phyloP scores from a whole-genome alignment of 2,888 invertebrate species.

The Leptothorax acervorum region DNA sequence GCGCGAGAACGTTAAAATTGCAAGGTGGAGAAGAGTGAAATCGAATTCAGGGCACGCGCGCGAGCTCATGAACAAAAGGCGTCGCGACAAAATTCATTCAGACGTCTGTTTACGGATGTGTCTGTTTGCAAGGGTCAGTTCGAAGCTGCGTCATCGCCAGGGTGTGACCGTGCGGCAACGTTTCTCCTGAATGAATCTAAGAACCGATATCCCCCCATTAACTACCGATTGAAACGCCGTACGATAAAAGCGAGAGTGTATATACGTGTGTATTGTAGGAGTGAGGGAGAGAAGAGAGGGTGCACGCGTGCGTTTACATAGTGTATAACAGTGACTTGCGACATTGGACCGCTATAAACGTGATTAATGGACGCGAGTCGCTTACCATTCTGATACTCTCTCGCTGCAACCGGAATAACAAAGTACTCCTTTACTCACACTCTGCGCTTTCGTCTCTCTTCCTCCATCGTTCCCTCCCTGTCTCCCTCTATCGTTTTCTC shows the following conservation, averaged over 20 bases:
- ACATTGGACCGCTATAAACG: conserved; percentile 83
- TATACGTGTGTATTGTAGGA: background rate
- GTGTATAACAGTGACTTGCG: conserved; percentile 83
- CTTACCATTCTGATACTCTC: conserved; percentile 83
- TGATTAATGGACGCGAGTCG: conserved; percentile 84
- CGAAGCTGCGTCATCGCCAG: conserved; percentile 63
- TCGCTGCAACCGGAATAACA: conserved; percentile 82
- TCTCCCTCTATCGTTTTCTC: conserved; percentile 17
- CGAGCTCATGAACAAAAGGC: conserved; percentile 7
- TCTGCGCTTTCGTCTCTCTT: conserved; percentile 27
- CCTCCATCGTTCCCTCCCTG: conserved; percentile 2
- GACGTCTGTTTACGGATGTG: background rate
- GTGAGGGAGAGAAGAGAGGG: conserved; percentile 42
- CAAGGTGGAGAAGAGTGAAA: background rate
- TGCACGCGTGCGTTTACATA: conserved; percentile 79
- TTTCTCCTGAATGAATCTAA: conserved; percentile 64
- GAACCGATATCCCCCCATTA: conserved; percentile 75
- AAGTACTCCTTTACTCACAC: conserved; percentile 75
- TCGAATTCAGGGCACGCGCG: conserved; percentile 20
- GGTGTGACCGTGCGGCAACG: conserved; percentile 48
- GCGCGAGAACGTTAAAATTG: background rate
- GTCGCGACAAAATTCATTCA: conserved; percentile 26
- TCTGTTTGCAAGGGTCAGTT: conserved; percentile 25
- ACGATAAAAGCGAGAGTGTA: conserved; percentile 58
- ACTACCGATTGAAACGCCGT: conserved; percentile 67